phyloP scores from a whole-genome alignment of 2,113 vertebrate species.

The Piprites chloris region DNA sequence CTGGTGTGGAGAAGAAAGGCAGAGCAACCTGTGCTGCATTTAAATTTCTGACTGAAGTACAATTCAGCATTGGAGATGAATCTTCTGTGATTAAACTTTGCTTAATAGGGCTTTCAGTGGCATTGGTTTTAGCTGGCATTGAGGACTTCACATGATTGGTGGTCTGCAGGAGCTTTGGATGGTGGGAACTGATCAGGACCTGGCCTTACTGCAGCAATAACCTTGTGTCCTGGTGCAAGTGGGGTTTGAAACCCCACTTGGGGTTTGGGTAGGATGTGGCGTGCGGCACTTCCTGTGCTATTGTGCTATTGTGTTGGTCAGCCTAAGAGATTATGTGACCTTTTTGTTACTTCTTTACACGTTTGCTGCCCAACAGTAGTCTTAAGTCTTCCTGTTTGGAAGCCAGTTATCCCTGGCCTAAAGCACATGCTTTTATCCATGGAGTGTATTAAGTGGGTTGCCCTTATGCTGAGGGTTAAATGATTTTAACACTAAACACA shows the following conservation, averaged over 20 bases:
- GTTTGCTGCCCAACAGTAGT: not conserved
- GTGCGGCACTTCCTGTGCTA: not conserved
- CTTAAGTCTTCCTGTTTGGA: not conserved
- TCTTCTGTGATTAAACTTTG: not conserved
- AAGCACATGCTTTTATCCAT: rapidly evolving
- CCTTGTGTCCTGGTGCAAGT: not conserved
- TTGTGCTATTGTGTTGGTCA: not conserved
- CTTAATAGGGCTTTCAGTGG: not conserved
- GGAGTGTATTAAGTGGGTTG: not conserved
- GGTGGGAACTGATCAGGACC: not conserved
- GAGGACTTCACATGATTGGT: not conserved
- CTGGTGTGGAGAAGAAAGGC: not conserved
- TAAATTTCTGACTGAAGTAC: not conserved
- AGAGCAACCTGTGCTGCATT: not conserved
- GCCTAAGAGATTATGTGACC: not conserved
- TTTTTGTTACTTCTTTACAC: not conserved
- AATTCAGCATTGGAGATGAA: not conserved
- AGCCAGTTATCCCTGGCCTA: not conserved
- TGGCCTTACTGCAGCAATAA: not conserved
- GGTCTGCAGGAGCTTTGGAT: not conserved
- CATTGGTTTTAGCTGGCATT: not conserved
- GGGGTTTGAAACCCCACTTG: not conserved
- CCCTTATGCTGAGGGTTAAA: not conserved
- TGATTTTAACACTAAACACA: not conserved
- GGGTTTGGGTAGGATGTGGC: not conserved